Evolutionary conservation across 2,888 invertebrate genomes (phyloP), one percentile per base, ranked within the genome.

Genomic region (Ecliptopera silaceata): DNA sequence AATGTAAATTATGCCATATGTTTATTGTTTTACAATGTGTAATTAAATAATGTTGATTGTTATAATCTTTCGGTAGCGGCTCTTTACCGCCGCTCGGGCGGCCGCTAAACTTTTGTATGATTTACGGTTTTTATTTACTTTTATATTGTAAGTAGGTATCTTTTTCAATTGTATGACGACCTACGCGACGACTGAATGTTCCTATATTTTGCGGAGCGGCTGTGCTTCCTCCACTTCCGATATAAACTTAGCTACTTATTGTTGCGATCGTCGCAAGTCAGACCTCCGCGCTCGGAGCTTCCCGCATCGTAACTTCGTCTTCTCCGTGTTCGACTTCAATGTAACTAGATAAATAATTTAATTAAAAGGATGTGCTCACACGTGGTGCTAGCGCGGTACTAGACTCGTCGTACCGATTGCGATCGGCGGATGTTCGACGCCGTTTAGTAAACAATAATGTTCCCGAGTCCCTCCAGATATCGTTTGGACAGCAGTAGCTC

Each of bases 1-100:
- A 39, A 64, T 80, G 75, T 84, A 82, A 82, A 80, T 82, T 85
- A 86, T 84, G 87, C 86, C 86, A 87, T 87, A 87, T 59, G 55
- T 73, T 73, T 70, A 80, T 82, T 80, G 80, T 84, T 85, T 84
- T 84, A 84, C 83, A 74, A 81, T 77, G 72, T 79, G 79, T 84
- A 84, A 82, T 77, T 80, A 79, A 76, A 80, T 77, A 71, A 80
- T 80, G 81, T 82, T 80, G 78, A 80, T 77, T 79, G 71, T 73
- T 68, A 69, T 64, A 64, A 70, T 71, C 65, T 67, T 69, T 64
- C 66, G 70, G 66, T 69, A 73, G 75, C 75, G 54, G 64, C 68
- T 71, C 68, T 41, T 43, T 68, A 61, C 64, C 42, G 50, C 12
- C 42, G 50, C 12, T 26, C 18, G 50, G 15, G 31, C 47, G 45